Evolutionary conservation across 2,888 invertebrate genomes (phyloP).

Genomic region (Lepeophtheirus nordmannii): DNA sequence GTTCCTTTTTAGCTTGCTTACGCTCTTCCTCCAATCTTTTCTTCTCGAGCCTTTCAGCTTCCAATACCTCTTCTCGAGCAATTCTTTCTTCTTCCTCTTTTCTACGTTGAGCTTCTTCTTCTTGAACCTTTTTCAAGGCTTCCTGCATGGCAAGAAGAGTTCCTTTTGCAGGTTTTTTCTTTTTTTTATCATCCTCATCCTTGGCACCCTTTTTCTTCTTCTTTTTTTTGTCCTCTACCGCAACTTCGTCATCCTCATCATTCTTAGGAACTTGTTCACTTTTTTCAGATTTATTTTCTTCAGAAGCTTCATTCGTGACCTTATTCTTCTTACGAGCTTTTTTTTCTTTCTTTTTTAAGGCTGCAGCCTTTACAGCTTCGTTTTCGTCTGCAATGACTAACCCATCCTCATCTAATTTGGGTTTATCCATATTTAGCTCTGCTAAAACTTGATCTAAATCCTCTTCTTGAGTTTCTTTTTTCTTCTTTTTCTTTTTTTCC

Average conservation of each 20-base stretch:
- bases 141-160: conserved; percentile 83
- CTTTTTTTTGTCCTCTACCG: conserved; percentile 29
- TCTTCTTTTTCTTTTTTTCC: conserved; percentile 34
- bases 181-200: conserved; percentile 32
- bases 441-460: conserved; percentile 33
- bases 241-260: conserved; percentile 28
- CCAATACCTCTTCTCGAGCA: conserved; percentile 49
- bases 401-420: conserved; percentile 23
- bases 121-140: conserved; percentile 48
- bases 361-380: conserved; percentile 51
- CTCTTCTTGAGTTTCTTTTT: conserved; percentile 38
- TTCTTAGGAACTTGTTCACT: conserved; percentile 24
- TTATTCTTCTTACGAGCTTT: conserved; percentile 54
- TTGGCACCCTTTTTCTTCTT: conserved; percentile 32
- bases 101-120: conserved; percentile 63
- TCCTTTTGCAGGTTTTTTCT: conserved; percentile 60
- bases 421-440: background rate
- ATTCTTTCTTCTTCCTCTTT: conserved; percentile 66
- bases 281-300: conserved; percentile 23
- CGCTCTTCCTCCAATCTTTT: conserved; percentile 64
- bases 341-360: conserved; percentile 77
- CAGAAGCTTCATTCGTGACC: conserved; percentile 37
- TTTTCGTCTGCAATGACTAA: conserved; percentile 29
- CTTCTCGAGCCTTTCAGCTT: conserved; percentile 32
- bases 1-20: conserved; percentile 72